Conservation (phyloP, 1,140 invertebrate genomes). For the Trichogramma pretiosum region DNA sequence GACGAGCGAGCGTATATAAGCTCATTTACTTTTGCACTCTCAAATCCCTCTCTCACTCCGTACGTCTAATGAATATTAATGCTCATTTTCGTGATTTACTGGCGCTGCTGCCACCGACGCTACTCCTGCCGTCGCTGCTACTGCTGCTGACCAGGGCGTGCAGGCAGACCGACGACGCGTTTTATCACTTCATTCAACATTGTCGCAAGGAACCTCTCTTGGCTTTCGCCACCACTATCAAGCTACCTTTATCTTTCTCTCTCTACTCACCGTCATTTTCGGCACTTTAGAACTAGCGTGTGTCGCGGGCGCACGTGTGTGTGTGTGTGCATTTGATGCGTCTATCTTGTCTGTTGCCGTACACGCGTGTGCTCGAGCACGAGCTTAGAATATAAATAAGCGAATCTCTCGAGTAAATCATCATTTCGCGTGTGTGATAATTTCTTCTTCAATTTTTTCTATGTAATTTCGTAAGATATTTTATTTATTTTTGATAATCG, state of each 20-base stretch:
- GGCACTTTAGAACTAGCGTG: background rate
- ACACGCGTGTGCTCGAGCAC: background rate
- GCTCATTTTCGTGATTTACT: constrained; percentile 21
- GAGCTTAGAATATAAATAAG: constrained; percentile 1
- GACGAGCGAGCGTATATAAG: too few relatives aligned
- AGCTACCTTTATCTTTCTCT: background rate
- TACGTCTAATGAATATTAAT: constrained; percentile 21
- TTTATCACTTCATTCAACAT: constrained; percentile 20
- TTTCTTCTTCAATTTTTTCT: too few relatives aligned
- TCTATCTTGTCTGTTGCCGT: background rate
- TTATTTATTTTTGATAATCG: too few relatives aligned
- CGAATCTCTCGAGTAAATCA: too few relatives aligned
- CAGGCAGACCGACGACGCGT: constrained; percentile 4
- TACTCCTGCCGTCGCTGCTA: background rate
- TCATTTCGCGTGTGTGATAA: too few relatives aligned
- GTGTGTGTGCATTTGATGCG: background rate
- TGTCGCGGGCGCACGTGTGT: background rate
- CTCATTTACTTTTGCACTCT: too few relatives aligned
- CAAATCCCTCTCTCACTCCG: too few relatives aligned
- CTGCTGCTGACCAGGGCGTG: background rate
- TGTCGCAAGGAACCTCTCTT: background rate
- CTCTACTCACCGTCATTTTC: background rate
- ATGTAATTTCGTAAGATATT: too few relatives aligned
- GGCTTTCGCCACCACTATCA: constrained; percentile 3
- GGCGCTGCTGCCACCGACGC: background rate